Evolutionary conservation across 2,888 invertebrate species (phyloP).

Genomic region (Liposcelis brunnea): DNA sequence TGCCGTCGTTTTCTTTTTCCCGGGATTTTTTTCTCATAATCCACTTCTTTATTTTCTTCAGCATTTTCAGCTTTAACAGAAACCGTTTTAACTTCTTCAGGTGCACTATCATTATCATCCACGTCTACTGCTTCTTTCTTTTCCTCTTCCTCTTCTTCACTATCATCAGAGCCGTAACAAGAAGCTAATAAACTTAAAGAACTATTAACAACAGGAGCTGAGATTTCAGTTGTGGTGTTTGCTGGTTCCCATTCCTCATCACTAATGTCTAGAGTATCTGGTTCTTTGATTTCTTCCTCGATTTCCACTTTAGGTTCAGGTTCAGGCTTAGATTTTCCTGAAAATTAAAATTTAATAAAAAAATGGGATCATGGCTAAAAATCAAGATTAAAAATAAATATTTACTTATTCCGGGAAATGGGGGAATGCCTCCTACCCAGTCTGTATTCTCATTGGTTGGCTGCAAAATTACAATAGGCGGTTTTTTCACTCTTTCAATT

Average conservation of each 20-base stretch:
- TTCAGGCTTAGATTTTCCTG: constrained; percentile 16
- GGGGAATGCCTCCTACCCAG: constrained; percentile 28
- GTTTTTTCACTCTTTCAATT: constrained; percentile 7
- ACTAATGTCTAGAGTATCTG: no score
- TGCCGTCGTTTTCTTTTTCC: no score
- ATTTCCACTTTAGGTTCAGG: constrained; percentile 18
- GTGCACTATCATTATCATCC: constrained; percentile 30
- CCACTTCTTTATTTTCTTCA: neutral
- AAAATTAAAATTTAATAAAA: constrained; percentile 13
- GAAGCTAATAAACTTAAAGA: constrained; percentile 38
- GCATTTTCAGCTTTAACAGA: constrained; percentile 18
- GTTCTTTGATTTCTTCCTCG: constrained; percentile 12
- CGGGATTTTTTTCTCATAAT: neutral
- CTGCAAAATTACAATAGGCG: constrained; percentile 11
- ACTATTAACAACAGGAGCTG: constrained; percentile 27
- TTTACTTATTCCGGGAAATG: constrained; percentile 31
- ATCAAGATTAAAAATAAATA: constrained; percentile 17
- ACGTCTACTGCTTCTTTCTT: constrained; percentile 2
- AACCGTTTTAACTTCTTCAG: constrained; percentile 30
- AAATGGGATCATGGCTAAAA: neutral
- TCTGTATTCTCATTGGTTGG: constrained; percentile 23
- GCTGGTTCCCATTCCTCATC: constrained; percentile 26
- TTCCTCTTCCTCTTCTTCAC: no score
- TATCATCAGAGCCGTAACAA: constrained; percentile 37
- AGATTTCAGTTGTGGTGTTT: constrained; percentile 5